These are phyloP conservation scores for Cheilosia impressa DNA, from an alignment of 2,888 invertebrate genomes.

Conservation along the genomic window DNA sequence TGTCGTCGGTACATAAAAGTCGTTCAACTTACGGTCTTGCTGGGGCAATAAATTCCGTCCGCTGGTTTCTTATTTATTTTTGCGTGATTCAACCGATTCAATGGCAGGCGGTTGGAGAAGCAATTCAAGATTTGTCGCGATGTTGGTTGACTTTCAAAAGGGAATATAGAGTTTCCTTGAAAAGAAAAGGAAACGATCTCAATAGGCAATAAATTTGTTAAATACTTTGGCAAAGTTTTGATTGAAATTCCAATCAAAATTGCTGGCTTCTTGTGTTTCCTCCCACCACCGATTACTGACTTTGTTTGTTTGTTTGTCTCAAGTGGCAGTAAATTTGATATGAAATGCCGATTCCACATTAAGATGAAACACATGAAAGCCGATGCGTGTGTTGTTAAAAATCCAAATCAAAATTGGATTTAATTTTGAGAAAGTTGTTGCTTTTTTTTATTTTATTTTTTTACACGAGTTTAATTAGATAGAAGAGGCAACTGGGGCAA, in stretches of 20 bases:
- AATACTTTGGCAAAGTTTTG: constrained; percentile 70
- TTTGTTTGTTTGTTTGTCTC: not conserved
- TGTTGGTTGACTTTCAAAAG: constrained; percentile 43
- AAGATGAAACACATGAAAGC: constrained; percentile 42
- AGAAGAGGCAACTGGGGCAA: not conserved
- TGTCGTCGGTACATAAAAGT: constrained; percentile 74
- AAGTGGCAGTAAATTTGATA: not conserved
- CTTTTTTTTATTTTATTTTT: constrained; percentile 18
- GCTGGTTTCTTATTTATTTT: not conserved
- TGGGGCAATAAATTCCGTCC: constrained; percentile 54
- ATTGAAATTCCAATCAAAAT: constrained; percentile 73
- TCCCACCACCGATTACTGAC: too few relatives aligned
- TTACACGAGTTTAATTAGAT: constrained; percentile 45
- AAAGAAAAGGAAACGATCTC: constrained; percentile 31
- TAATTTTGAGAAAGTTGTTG: constrained; percentile 35
- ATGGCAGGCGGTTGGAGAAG: not conserved
- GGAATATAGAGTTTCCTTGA: constrained; percentile 36
- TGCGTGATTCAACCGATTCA: constrained; percentile 31
- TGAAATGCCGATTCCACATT: constrained; percentile 54
- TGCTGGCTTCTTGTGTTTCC: constrained; percentile 39
- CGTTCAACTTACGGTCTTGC: constrained; percentile 66
- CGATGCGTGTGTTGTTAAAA: constrained; percentile 26
- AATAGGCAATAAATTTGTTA: constrained; percentile 74
- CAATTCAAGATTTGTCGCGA: constrained; percentile 55
- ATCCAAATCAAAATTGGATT: constrained; percentile 63